A percentile compares a stretch with the other conserved stretches of the same genome.
These are phyloP conservation scores for Drosophila subobscura DNA, from an alignment of 1,140 invertebrate species.

Conservation along the genomic window DNA sequence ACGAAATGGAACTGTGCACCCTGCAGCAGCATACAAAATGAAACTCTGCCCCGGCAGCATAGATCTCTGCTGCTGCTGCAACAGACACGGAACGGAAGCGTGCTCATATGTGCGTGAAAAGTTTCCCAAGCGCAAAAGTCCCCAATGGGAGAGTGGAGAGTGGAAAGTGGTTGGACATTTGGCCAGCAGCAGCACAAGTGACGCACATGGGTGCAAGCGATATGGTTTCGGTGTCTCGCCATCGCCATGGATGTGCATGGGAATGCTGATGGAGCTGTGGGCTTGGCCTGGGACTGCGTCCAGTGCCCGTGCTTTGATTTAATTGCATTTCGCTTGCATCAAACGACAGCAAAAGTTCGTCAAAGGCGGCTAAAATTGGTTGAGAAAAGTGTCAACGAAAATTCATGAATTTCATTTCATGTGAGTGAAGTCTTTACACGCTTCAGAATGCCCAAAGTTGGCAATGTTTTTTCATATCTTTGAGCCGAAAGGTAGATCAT, in stretches of 20 bases:
- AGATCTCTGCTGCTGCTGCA: conserved; percentile 24
- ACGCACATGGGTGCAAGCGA: conserved; percentile 6
- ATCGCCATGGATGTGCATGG: conserved; percentile 10
- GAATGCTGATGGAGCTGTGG: conserved; percentile 20
- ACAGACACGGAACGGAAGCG: conserved; percentile 46
- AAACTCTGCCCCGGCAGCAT: background rate
- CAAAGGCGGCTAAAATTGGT: background rate
- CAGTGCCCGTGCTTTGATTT: conserved; percentile 26
- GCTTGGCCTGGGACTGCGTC: conserved; percentile 26
- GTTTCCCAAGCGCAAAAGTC: conserved; percentile 59
- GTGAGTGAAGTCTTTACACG: background rate
- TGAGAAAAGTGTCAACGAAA: background rate
- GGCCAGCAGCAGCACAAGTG: conserved; percentile 22
- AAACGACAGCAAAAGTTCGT: conserved; percentile 7
- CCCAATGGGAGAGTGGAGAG: conserved; percentile 29
- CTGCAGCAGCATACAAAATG: conserved; percentile 4
- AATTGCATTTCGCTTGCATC: conserved; percentile 15
- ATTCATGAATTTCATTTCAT: background rate
- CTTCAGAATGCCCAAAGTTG: too few species aligned
- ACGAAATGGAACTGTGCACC: background rate
- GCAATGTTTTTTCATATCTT: too few species aligned
- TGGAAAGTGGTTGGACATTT: conserved; percentile 32
- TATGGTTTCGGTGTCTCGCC: conserved; percentile 20
- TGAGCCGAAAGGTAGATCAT: too few species aligned
- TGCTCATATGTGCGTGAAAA: conserved; percentile 55